Base-by-base conservation (phyloP, 53 echinoderm and acorn worm genomes). In the Paelopatides confundens region DNA sequence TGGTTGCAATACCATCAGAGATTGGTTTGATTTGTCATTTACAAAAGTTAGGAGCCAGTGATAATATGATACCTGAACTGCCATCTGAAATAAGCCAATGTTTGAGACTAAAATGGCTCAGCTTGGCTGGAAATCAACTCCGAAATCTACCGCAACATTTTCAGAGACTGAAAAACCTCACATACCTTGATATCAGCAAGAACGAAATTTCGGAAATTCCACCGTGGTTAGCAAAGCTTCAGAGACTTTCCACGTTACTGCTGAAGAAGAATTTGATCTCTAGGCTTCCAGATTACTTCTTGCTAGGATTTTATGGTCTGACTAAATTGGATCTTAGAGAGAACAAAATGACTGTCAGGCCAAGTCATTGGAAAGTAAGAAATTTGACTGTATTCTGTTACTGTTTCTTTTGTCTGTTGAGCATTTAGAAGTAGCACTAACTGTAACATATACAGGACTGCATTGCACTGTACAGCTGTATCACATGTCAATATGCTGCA, bases 301-400 rank as follows among this genome's bases (percentile, higher is more conserved):
- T 99, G 26, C 74, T 99, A 13, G 96, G 99, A 21, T 77, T 99
- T 24, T 94, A 94, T 7, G 74, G 85, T 43, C 90, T 99, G 11
- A 93, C 91, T 30, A 99, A 99, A 76, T 81, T 99, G 26, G 99
- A 99, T 54, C 85, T 99, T 32, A 92, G 99, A 78, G 96, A 89
- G 33, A 99, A 99, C 48, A 87, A 94, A 28, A 82, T 99, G 50
- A 89, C 65, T 36, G 88, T 95, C 4, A 94, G 99, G 68, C 99
- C 99, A 32, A 50, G 74, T 8, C 99, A 99, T 31, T 99, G 99
- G 99, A 99, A 99, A 94, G 99, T 99, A 36, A 68, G 35, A 14
- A 35, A 28, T 65, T 33, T 36, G n/a, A 68, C n/a, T n/a, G 17
- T 23, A n/a, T 21, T 58, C 58, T 58, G 58, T 58, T 6, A 10